Base-by-base conservation (phyloP, 2,797 vertebrate species). In the Chelon labrosus region DNA sequence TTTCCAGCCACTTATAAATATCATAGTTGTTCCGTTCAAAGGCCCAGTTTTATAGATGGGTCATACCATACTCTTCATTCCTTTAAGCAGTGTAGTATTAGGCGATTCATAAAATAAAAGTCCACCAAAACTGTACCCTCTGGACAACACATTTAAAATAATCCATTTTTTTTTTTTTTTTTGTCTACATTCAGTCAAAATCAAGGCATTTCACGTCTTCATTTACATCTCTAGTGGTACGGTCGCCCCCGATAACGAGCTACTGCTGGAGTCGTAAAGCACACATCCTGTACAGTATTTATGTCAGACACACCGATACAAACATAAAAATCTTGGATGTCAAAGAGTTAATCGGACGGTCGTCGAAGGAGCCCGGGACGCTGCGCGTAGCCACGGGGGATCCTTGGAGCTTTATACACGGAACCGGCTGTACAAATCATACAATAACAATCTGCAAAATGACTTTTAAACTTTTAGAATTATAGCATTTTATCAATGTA, bases 361-460 rank as follows among this genome's bases (percentile, higher is more conserved):
- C 72, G 65, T 72, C 74, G 79, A 89, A 74, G 71, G 46, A 85
- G 42, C 63, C 58, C 39, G 42, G 77, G 72, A 84, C 19, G 74
- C 82, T 89, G 77, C 60, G 56, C 72, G 88, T 85, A 91, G 81
- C 88, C 75, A 83, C 42, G 56, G 75, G 65, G 75, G 80, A 87
- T 77, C 67, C 55, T 81, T 70, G 70, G 73, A 82, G 70, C 87
- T 85, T 85, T 90, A 82, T 87, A 92, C 90, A 93, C 87, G 85
- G 66, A 85, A 82, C 77, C 85, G 83, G 87, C 87, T 88, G 85
- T 94, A 94, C 90, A 94, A 91, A 93, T 91, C 82, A 83, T 91
- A 94, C 81, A 91, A 82, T 83, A 90, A 88, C 87, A 89, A 90
- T 90, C 86, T 87, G 68, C 60, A 85, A 92, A 92, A 86, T 84